Percentiles rank a stretch among this genome's conserved stretches.
Evolutionary conservation across 2,113 vertebrate genomes (phyloP).

Genomic region (Rousettus leschenaultii): DNA sequence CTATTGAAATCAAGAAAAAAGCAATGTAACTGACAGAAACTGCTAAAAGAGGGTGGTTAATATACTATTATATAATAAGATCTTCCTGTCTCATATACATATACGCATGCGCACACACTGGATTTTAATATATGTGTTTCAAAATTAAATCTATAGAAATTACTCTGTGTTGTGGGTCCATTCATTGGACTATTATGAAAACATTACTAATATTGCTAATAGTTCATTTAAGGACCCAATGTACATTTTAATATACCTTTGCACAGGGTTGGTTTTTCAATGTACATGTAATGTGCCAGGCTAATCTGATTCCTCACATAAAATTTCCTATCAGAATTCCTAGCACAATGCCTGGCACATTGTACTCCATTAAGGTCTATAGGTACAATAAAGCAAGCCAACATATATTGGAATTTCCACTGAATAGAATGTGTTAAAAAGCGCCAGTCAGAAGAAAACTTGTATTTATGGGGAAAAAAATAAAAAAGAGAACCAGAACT

Average conservation of each 20-base stretch:
- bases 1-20: constrained; percentile 24
- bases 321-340: not conserved
- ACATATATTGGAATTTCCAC: not conserved
- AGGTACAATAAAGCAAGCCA: not conserved
- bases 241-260: not conserved
- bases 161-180: not conserved
- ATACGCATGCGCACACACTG: too few relatives aligned
- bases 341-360: not conserved
- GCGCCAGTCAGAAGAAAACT: constrained; percentile 44
- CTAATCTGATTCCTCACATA: constrained; percentile 6
- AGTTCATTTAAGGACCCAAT: not conserved
- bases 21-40: not conserved
- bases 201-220: not conserved
- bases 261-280: constrained; percentile 22
- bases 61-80: not conserved
- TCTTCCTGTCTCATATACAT: not conserved
- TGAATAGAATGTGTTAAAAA: constrained; percentile 23
- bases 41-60: not conserved
- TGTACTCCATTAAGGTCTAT: not conserved
- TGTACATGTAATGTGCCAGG: not conserved
- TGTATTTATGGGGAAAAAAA: constrained; percentile 28
- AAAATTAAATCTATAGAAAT: constrained; percentile 22
- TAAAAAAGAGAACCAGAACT: constrained; percentile 72
- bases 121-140: constrained; percentile 3
- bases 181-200: not conserved